Evolutionary conservation across 2,888 invertebrate genomes (phyloP), one percentile per base, ranked within the genome.

Genomic region (Cylindroiulus punctatus): DNA sequence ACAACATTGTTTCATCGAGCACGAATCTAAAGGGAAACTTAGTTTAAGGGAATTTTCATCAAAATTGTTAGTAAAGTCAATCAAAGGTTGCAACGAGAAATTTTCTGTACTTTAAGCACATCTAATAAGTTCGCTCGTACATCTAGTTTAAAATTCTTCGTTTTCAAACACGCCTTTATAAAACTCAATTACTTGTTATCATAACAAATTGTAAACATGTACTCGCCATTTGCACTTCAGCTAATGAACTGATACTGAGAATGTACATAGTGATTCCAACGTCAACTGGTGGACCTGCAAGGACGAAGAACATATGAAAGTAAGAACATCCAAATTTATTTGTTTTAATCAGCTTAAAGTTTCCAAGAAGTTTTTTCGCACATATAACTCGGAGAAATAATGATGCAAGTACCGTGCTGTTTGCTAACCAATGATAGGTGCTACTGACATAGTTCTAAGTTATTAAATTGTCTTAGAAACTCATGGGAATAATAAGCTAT

Each of bases 181-280:
- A 5, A n/a, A 19, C 3, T 1, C 17, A 52, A 19, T n/a, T 52
- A 19, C 19, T n/a, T 19, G 52, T 52, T 52, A 52, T n/a, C 17
- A 19, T 14, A 44, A 12, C 44, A 44, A 30, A 14, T 76, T 76
- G 19, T 22, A 22, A n/a, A n/a, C n/a, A n/a, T n/a, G n/a, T 22
- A 85, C 89, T 88, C 95, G 97, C 97, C 97, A 97, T 98, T 94
- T 97, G 95, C 93, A 97, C 97, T 95, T 98, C 98, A 93, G 97
- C 97, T 93, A 98, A 96, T 93, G 97, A 97, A 94, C 97, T 96
- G 95, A 98, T 98, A 94, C 96, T 96, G 93, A 97, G 95, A 93
- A 98, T 97, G 94, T 97, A 97, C 95, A 98, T 97, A 93, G 97
- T 97, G 93, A 98, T 96, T 92, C 97, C 97, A 92, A 98, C 97